Evolutionary conservation across 2,797 vertebrate genomes (phyloP).

Genomic region (Eulemur coronatus): DNA sequence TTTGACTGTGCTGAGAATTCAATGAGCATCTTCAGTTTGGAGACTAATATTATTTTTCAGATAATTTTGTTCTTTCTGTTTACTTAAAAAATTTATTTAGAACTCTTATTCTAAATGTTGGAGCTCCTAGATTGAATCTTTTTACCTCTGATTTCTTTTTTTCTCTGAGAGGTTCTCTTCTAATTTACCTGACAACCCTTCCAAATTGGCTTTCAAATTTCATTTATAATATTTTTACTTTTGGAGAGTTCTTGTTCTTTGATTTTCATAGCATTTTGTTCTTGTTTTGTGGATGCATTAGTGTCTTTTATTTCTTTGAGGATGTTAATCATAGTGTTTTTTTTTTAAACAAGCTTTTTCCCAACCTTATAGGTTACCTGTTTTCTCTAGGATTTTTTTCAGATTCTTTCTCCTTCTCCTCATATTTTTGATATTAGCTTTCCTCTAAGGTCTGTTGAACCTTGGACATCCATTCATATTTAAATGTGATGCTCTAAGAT

Average conservation of each 20-base stretch:
- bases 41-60: neutral
- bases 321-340: neutral
- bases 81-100: neutral
- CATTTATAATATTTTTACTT: neutral
- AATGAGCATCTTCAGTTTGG: neutral
- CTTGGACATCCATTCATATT: neutral
- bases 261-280: constrained; percentile 12
- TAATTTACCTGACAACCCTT: neutral
- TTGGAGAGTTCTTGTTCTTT: neutral
- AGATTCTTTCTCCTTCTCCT: neutral
- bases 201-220: neutral
- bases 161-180: neutral
- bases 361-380: neutral
- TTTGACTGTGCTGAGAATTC: neutral
- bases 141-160: neutral
- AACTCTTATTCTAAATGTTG: neutral
- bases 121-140: neutral
- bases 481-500: neutral
- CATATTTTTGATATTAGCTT: neutral
- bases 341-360: neutral
- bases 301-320: constrained; percentile 19
- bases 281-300: neutral
- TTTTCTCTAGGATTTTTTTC: neutral
- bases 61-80: neutral
- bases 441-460: neutral